phyloP scores from a whole-genome alignment of 37 sponge, comb jelly and placozoan species.

The Chondrilla cf. caribensis region DNA sequence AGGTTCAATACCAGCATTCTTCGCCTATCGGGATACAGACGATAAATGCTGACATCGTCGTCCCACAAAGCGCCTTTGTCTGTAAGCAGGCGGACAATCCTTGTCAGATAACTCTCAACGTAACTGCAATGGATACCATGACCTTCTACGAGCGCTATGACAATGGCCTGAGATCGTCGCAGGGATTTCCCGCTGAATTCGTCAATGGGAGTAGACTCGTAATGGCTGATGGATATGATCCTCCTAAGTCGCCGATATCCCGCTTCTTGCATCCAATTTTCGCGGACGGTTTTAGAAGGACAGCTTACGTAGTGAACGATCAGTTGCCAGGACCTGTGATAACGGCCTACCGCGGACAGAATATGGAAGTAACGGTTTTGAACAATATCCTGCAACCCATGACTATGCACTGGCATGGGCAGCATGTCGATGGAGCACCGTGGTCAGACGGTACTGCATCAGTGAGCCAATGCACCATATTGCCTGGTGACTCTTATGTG shows the following conservation, averaged over 20 bases:
- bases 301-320: not conserved
- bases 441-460: slow-evolving; percentile 69
- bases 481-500: slow-evolving; percentile 35
- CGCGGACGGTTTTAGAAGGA: not conserved
- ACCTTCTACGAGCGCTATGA: not conserved
- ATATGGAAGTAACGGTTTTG: slow-evolving; percentile 42
- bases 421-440: slow-evolving; percentile 55
- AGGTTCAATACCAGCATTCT: not conserved
- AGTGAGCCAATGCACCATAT: slow-evolving; percentile 80
- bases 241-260: not conserved
- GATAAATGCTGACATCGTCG: not conserved
- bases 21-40: not conserved
- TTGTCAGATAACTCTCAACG: slow-evolving; percentile 1
- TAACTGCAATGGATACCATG: slow-evolving; percentile 12
- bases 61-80: not conserved
- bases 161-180: not conserved
- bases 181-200: not conserved
- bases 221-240: not conserved
- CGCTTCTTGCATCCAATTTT: not conserved
- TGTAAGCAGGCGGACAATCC: not conserved
- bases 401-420: slow-evolving; percentile 86
- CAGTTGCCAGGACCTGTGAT: slow-evolving; percentile 14
- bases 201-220: not conserved
- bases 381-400: slow-evolving; percentile 49
- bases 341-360: slow-evolving; percentile 16